A percentile compares a stretch with the other conserved stretches of the same genome.
phyloP scores from a whole-genome alignment of 1,140 invertebrate species.

The Trialeurodes vaporariorum region DNA sequence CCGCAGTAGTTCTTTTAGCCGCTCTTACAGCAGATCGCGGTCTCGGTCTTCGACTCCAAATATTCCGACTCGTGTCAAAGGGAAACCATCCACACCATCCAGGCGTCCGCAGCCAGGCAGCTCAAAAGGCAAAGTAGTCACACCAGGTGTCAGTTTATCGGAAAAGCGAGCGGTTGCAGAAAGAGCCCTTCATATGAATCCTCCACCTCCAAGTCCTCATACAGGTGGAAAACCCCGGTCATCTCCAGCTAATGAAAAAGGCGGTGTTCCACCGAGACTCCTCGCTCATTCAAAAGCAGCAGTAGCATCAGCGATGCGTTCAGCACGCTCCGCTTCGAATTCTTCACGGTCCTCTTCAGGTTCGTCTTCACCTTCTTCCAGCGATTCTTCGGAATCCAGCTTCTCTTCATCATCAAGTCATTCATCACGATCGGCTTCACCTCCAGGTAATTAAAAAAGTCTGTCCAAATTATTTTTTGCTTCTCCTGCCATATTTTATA shows the following conservation, averaged over 20 bases:
- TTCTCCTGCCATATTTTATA: too few species aligned
- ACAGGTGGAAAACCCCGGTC: slow-evolving; percentile 1
- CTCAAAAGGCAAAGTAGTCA: neutral
- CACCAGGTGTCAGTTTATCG: slow-evolving; percentile 7
- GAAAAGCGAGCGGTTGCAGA: slow-evolving; percentile 25
- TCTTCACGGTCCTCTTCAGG: slow-evolving; percentile 19
- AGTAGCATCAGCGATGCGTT: slow-evolving; percentile 8
- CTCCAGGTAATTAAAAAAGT: too few species aligned
- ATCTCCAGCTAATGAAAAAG: slow-evolving; percentile 1
- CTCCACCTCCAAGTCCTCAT: slow-evolving; percentile 18
- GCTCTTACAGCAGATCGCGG: slow-evolving; percentile 25
- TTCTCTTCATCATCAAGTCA: slow-evolving; percentile 39
- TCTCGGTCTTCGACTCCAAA: slow-evolving; percentile 32
- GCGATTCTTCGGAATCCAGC: slow-evolving; percentile 40
- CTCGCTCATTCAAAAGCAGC: slow-evolving; percentile 20
- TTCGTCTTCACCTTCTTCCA: slow-evolving; percentile 33
- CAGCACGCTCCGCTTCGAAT: slow-evolving; percentile 15
- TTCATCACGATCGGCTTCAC: slow-evolving; percentile 32
- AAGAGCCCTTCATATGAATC: slow-evolving; percentile 27
- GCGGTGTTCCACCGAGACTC: slow-evolving; percentile 18
- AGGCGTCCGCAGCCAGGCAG: slow-evolving; percentile 14
- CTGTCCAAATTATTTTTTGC: too few species aligned
- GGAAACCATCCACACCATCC: slow-evolving; percentile 10
- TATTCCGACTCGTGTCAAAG: neutral
- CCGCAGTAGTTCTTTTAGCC: slow-evolving; percentile 6